Conservation (phyloP, 1,140 invertebrate genomes). For the Carcinoscorpius rotundicauda region DNA sequence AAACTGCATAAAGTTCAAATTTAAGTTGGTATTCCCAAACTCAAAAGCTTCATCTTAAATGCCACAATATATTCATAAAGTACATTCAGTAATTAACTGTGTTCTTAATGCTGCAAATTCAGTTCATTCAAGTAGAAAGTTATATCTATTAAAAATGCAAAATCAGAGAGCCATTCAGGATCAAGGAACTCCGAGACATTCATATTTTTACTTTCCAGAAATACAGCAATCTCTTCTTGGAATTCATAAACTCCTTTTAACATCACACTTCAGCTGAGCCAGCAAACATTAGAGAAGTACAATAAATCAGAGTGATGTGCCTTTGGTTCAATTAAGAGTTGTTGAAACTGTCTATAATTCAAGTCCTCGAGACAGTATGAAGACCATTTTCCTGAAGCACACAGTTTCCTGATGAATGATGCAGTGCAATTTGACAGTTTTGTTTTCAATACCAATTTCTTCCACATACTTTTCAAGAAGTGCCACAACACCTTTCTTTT, state of each 20-base stretch:
- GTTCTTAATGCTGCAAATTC: too few species aligned
- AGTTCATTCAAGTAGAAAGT: too few species aligned
- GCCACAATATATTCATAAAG: too few species aligned
- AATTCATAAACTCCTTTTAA: neutral
- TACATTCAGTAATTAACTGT: too few species aligned
- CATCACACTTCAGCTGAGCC: neutral
- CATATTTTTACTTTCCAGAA: neutral
- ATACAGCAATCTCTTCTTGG: neutral
- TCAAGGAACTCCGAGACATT: too few species aligned
- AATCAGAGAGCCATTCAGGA: too few species aligned
- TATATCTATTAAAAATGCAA: too few species aligned
- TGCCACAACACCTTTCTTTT: neutral
- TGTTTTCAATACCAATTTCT: neutral
- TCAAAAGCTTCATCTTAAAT: too few species aligned
- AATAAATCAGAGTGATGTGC: neutral
- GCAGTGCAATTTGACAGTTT: neutral
- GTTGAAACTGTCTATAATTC: neutral
- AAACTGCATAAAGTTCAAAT: too few species aligned
- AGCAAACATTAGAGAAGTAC: neutral
- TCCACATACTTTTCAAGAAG: neutral
- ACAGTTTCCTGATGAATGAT: neutral
- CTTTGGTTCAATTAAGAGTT: neutral
- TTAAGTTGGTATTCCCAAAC: too few species aligned
- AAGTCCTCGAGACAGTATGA: neutral
- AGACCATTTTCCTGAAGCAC: neutral